phyloP scores from a whole-genome alignment of 2,888 invertebrate species.

The Standfussiana lucernea region DNA sequence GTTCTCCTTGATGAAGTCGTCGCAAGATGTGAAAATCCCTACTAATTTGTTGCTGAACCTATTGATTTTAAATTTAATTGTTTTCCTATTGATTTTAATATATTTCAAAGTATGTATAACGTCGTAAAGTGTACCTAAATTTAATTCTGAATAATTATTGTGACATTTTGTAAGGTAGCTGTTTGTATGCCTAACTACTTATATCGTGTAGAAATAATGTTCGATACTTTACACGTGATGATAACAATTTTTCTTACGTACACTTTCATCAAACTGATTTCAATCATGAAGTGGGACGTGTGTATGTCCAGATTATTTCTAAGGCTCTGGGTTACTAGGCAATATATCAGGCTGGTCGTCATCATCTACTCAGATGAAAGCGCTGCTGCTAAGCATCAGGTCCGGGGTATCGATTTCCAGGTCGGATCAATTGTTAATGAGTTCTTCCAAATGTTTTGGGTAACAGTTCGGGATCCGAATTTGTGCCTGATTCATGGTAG shows the following conservation, averaged over 20 bases:
- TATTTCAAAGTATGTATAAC: no score
- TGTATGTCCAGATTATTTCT: not conserved
- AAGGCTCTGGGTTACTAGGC: not conserved
- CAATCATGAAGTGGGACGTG: not conserved
- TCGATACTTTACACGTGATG: conserved; percentile 4
- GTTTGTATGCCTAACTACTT: not conserved
- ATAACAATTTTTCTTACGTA: not conserved
- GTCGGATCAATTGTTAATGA: not conserved
- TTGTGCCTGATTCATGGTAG: not conserved
- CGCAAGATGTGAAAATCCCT: no score
- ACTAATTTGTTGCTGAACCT: no score
- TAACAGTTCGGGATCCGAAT: not conserved
- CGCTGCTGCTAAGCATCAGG: not conserved
- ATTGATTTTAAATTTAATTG: no score
- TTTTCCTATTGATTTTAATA: no score
- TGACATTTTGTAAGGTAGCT: not conserved
- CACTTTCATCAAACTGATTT: not conserved
- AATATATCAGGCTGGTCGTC: not conserved
- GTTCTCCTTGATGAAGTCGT: no score
- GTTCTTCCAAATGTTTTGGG: not conserved
- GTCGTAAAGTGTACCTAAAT: no score
- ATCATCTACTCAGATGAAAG: not conserved
- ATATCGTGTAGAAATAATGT: no score
- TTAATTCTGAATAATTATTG: no score
- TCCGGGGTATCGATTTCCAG: not conserved